Base-by-base conservation (phyloP, 2,888 invertebrate genomes). In the Griposia aprilina region DNA sequence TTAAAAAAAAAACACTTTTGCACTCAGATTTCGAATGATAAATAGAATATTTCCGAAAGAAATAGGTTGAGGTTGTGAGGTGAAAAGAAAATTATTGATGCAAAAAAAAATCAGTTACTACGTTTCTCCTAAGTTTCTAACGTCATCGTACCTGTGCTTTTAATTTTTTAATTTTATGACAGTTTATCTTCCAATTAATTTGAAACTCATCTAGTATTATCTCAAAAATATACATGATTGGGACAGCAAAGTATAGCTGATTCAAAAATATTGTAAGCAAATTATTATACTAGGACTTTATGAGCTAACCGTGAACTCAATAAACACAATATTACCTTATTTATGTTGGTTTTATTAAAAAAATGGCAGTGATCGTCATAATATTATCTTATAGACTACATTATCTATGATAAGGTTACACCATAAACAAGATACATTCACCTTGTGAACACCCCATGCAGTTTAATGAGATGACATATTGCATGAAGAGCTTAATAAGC, bases 391-490 rank as follows among this genome's bases (percentile, higher is more conserved):
- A 50, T 72, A 30, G 20, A 23, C 20, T 36, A 57, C n/a, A 63
- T 68, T 60, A 71, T 83, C 70, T 23, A 36, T 66, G 66, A 30
- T 70, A 62, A 60, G 55, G 52, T 70, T 60, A 84, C 48, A 41
- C 36, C 59, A 70, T 70, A 81, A 80, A 79, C 48, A 71, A 70
- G 48, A 60, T 17, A 36, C 65, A 55, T 80, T 81, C 66, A 67
- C 84, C 84, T 81, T 71, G 79, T 65, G 26, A 60, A 17, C 65
- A 69, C 80, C 80, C 80, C 84, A 66, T 71, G 84, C 48, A 69
- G 65, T 55, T 48, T 50, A 65, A 55, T 78, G 36, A 15, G 41
- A 63, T 57, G 60, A n/a, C 15, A 45, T 52, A n/a, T 48, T 26
- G 23, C 17, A 41, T 59, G 7, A 59, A 36, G 11, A 52, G 15